Evolutionary conservation across 2,797 vertebrate species (phyloP).

Genomic region (Urophycis tenuis): DNA sequence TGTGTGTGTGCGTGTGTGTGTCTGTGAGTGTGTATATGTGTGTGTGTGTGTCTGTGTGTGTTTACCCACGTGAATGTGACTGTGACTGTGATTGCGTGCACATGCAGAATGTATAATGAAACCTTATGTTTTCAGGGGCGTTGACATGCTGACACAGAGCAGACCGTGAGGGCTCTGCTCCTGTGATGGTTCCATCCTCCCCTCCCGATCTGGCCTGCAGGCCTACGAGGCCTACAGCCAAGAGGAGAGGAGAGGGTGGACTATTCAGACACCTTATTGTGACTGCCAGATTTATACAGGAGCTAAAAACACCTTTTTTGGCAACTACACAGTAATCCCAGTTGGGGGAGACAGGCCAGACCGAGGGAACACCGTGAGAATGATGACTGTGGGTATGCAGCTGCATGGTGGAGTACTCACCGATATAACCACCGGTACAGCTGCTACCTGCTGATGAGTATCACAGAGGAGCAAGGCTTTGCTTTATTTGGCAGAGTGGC

Average conservation of each 20-base stretch:
- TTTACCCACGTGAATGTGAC: too few species aligned
- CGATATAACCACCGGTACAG: background rate
- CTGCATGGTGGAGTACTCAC: background rate
- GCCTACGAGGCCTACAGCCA: conserved; percentile 39
- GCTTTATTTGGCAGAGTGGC: background rate
- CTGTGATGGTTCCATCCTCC: conserved; percentile 24
- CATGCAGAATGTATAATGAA: conserved; percentile 14
- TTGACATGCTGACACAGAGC: conserved; percentile 63
- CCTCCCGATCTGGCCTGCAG: conserved; percentile 36
- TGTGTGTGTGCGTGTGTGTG: background rate
- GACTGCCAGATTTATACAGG: background rate
- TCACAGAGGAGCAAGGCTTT: background rate
- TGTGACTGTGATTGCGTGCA: conserved; percentile 8
- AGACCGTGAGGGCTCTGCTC: conserved; percentile 39
- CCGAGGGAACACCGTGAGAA: background rate
- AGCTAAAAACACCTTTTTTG: background rate
- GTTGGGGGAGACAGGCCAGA: background rate
- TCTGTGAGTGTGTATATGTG: background rate
- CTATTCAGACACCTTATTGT: background rate
- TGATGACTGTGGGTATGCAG: background rate
- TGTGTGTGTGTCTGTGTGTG: background rate
- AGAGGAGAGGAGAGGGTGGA: conserved; percentile 22
- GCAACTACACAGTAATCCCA: background rate
- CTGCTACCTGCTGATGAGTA: background rate
- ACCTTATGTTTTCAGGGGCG: conserved; percentile 52